phyloP scores from a whole-genome alignment of 2,113 vertebrate genomes.

The Corvus cornix region DNA sequence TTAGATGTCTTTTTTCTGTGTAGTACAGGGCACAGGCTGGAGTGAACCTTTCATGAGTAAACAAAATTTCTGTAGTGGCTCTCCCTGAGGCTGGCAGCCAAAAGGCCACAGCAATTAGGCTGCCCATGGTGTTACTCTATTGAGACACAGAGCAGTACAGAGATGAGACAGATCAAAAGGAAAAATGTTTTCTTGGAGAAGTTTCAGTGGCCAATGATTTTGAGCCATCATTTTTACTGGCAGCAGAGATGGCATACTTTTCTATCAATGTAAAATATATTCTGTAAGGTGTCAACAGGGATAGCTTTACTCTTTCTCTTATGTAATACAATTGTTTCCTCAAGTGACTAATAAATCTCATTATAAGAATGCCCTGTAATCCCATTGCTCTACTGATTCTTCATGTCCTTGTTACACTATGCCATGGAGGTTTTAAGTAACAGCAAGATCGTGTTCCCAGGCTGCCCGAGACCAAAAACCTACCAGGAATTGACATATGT shows the following conservation, averaged over 20 bases:
- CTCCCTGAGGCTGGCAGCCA: background rate
- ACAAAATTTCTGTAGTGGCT: background rate
- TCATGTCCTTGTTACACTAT: background rate
- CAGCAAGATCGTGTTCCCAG: background rate
- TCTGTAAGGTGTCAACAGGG: background rate
- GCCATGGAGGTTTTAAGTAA: background rate
- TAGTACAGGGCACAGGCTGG: background rate
- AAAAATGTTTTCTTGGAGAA: background rate
- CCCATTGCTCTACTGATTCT: background rate
- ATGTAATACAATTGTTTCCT: background rate
- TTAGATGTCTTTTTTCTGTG: background rate
- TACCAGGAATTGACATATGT: background rate
- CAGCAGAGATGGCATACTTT: background rate
- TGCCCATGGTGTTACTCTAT: background rate
- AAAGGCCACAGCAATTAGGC: background rate
- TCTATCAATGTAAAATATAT: background rate
- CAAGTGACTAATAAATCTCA: background rate
- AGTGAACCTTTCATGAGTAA: background rate
- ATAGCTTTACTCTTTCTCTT: background rate
- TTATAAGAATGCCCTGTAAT: background rate
- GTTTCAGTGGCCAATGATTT: background rate
- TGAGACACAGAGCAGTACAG: background rate
- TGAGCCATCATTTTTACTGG: background rate
- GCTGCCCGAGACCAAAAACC: background rate
- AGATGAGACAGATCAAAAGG: background rate